phyloP scores from a whole-genome alignment of 2,888 invertebrate genomes.

The Lagria hirta region DNA sequence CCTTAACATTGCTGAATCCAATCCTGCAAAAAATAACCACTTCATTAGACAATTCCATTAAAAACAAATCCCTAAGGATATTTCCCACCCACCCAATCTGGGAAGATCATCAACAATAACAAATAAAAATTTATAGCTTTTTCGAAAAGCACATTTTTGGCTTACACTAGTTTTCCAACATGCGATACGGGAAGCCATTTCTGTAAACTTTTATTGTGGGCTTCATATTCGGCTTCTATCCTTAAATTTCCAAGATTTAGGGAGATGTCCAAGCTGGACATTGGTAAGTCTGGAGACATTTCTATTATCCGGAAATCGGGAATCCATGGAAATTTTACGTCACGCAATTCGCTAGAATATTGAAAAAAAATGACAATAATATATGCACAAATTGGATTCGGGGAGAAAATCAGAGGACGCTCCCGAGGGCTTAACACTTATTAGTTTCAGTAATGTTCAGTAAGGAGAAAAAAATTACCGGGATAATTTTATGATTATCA shows the following conservation, averaged over 20 bases:
- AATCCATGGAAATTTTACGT: constrained; percentile 45
- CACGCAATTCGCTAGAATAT: constrained; percentile 45
- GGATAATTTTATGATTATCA: no score
- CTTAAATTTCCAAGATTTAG: constrained; percentile 47
- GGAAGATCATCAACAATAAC: neutral
- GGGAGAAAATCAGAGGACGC: no score
- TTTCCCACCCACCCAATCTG: constrained; percentile 1
- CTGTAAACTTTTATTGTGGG: constrained; percentile 46
- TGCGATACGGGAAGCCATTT: constrained; percentile 47
- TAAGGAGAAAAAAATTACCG: no score
- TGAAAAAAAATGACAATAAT: neutral
- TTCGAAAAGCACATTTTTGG: constrained; percentile 1
- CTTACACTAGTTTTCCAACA: constrained; percentile 48
- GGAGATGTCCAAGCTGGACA: constrained; percentile 43
- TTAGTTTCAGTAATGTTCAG: no score
- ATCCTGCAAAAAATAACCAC: constrained; percentile 52
- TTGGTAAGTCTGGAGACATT: constrained; percentile 44
- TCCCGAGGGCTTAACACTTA: no score
- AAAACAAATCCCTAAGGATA: constrained; percentile 26
- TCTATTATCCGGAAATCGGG: constrained; percentile 49
- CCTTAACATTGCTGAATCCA: constrained; percentile 58
- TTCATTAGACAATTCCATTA: constrained; percentile 27
- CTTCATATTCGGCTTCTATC: constrained; percentile 47
- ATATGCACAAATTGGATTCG: neutral
- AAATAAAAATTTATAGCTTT: constrained; percentile 12